Percentiles rank a stretch among this genome's conserved stretches.
phyloP scores from a whole-genome alignment of 2,797 vertebrate genomes.

The Poecilia gillii region DNA sequence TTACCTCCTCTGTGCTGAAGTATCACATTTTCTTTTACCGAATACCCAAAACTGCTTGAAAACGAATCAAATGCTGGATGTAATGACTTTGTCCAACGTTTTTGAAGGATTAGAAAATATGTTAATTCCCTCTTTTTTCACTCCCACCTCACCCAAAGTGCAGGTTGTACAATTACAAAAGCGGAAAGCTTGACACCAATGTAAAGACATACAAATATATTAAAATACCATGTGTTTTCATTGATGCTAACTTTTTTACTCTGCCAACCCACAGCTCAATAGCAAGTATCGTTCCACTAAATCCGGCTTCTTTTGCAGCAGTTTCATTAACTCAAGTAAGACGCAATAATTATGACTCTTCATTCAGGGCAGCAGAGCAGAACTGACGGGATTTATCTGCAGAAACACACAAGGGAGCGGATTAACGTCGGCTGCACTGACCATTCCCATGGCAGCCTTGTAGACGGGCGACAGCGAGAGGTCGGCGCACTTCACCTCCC shows the following conservation, averaged over 20 bases:
- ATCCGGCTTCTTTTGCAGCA: conserved; percentile 51
- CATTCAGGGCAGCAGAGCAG: conserved; percentile 32
- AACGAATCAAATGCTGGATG: neutral
- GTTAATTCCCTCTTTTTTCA: neutral
- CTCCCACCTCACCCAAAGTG: neutral
- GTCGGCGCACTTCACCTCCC: conserved; percentile 94
- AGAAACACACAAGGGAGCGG: conserved; percentile 13
- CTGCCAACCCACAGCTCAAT: conserved; percentile 24
- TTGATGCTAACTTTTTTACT: conserved; percentile 14
- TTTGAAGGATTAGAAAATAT: conserved; percentile 4
- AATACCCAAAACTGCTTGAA: neutral
- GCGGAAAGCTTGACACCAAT: neutral
- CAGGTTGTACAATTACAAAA: neutral
- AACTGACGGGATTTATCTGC: conserved; percentile 36
- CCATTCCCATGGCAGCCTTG: conserved; percentile 90
- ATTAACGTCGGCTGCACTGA: conserved; percentile 73
- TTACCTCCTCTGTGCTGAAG: neutral
- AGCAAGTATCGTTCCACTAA: conserved; percentile 57
- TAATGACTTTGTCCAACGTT: neutral
- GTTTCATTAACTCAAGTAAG: conserved; percentile 62
- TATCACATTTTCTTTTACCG: neutral
- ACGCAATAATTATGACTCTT: conserved; percentile 52
- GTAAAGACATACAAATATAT: neutral
- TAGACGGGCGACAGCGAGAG: conserved; percentile 91
- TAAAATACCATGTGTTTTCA: neutral